Evolutionary conservation across 2,888 invertebrate genomes (phyloP).

Genomic region (Polylopha cassiicola): DNA sequence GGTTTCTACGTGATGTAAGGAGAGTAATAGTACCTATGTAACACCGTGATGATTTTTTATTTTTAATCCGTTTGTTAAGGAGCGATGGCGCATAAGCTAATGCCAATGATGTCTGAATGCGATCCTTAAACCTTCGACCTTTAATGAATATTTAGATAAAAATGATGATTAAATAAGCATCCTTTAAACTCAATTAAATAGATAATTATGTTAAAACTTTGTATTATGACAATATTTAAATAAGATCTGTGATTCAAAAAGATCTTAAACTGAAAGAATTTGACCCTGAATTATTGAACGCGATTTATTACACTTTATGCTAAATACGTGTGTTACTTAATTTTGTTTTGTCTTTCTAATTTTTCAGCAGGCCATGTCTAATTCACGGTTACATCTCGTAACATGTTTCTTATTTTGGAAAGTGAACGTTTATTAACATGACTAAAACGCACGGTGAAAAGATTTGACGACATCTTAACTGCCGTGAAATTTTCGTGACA

Average conservation of each 20-base stretch:
- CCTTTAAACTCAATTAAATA: no score
- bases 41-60: no score
- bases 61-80: no score
- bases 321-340: conserved; percentile 33
- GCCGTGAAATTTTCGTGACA: conserved; percentile 48
- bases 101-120: no score
- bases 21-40: no score
- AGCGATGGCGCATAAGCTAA: no score
- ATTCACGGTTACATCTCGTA: conserved; percentile 41
- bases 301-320: conserved; percentile 37
- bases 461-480: conserved; percentile 38
- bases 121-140: no score
- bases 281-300: conserved; percentile 5
- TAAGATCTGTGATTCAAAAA: background rate
- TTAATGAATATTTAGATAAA: no score
- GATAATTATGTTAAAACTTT: no score
- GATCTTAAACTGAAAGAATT: conserved; percentile 3
- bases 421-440: conserved; percentile 70
- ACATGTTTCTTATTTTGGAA: conserved; percentile 67
- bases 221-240: no score
- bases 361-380: conserved; percentile 33
- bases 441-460: conserved; percentile 44
- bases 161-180: no score
- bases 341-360: conserved; percentile 30
- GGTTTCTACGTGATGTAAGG: background rate